A percentile compares a stretch with the other conserved stretches of the same genome.
Evolutionary conservation across 2,113 vertebrate genomes (phyloP).

Genomic region (Takifugu flavidus): DNA sequence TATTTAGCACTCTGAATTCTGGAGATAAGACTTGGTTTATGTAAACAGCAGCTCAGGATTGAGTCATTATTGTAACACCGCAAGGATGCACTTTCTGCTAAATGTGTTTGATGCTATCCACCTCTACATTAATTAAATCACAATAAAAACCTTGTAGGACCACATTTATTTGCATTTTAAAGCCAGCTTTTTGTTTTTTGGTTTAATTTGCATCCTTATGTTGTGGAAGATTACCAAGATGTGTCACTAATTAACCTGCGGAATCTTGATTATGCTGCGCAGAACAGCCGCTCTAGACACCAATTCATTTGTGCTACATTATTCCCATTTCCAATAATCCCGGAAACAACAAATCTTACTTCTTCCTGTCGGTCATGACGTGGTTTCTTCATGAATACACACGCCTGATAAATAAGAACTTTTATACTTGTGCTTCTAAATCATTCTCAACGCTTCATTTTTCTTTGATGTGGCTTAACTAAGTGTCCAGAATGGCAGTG

Average conservation of each 20-base stretch:
- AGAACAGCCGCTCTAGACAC: conserved; percentile 10
- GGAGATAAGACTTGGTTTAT: conserved; percentile 57
- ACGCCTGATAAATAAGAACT: too few relatives aligned
- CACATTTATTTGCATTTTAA: conserved; percentile 28
- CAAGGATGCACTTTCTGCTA: conserved; percentile 35
- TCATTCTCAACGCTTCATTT: too few relatives aligned
- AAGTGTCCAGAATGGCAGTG: conserved; percentile 16
- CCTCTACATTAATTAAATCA: conserved; percentile 27
- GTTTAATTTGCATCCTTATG: conserved; percentile 5
- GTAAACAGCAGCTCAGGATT: conserved; percentile 42
- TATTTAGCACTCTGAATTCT: conserved; percentile 62
- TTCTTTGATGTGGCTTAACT: conserved; percentile 21
- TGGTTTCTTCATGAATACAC: too few relatives aligned
- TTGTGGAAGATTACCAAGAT: conserved; percentile 20
- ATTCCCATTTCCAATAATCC: not conserved
- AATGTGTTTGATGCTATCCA: conserved; percentile 55
- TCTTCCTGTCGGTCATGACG: too few relatives aligned
- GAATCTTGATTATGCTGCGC: conserved; percentile 20
- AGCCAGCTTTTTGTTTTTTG: conserved; percentile 9
- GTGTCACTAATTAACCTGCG: conserved; percentile 30
- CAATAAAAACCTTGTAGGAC: conserved; percentile 28
- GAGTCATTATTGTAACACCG: conserved; percentile 35
- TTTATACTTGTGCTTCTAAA: too few relatives aligned
- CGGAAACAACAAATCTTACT: too few relatives aligned
- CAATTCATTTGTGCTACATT: conserved; percentile 5